A percentile compares a stretch with the other conserved stretches of the same genome.
These are phyloP conservation scores for Elysia chlorotica DNA, from an alignment of 1,140 invertebrate species.

Conservation along the genomic window DNA sequence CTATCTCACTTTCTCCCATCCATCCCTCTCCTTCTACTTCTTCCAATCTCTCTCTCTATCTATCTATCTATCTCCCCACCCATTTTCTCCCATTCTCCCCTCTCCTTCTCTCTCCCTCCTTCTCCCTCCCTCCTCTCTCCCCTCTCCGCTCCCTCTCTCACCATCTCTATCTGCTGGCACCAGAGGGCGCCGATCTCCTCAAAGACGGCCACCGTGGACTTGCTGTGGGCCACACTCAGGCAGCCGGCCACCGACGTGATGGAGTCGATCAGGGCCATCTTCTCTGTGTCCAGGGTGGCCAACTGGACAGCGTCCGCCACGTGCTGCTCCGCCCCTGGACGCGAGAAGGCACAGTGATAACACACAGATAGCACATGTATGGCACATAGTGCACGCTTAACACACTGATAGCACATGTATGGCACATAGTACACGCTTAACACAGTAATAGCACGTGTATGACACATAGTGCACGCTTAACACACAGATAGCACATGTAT, in stretches of 20 bases:
- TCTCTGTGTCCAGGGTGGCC: slow-evolving; percentile 31
- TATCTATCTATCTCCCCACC: not conserved
- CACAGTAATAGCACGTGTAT: not conserved
- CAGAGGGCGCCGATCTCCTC: slow-evolving; percentile 51
- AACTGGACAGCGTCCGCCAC: slow-evolving; percentile 40
- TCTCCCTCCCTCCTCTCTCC: not conserved
- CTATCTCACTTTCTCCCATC: no score
- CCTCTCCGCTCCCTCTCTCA: not conserved
- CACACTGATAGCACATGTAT: not conserved
- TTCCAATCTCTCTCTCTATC: not conserved
- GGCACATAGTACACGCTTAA: no score
- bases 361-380: not conserved
- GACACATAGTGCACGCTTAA: not conserved
- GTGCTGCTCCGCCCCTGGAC: slow-evolving; percentile 46
- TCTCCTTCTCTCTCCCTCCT: not conserved
- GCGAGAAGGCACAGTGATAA: not conserved
- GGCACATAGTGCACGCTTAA: not conserved
- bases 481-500: not conserved
- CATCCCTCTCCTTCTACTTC: no score
- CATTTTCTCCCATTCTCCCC: not conserved
- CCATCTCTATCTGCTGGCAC: slow-evolving; percentile 53
- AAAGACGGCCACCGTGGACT: slow-evolving; percentile 42
- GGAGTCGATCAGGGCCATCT: slow-evolving; percentile 32
- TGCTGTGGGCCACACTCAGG: slow-evolving; percentile 42
- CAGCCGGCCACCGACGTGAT: slow-evolving; percentile 38